Percentiles rank a stretch among this genome's conserved stretches.
These are phyloP conservation scores for Actenoides lindsayi DNA, from an alignment of 2,113 vertebrate species.

Conservation along the genomic window DNA sequence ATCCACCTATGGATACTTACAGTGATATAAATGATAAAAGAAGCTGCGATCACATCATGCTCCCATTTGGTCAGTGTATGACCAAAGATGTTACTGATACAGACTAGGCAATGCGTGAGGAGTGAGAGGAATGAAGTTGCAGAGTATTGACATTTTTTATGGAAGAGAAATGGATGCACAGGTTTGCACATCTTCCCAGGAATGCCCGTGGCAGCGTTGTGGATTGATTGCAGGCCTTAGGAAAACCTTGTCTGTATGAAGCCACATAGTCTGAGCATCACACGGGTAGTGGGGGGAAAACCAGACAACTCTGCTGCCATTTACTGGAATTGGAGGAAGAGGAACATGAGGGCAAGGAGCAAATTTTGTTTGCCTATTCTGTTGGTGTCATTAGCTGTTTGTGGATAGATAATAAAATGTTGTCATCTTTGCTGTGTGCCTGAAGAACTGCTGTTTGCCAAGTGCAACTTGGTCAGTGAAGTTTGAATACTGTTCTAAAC, in stretches of 20 bases:
- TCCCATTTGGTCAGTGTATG: not conserved
- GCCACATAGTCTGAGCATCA: not conserved
- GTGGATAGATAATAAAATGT: conserved; percentile 1
- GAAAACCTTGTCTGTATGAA: not conserved
- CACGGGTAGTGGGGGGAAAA: too few relatives aligned
- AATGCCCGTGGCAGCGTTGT: not conserved
- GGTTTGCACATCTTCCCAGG: not conserved
- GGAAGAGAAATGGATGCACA: not conserved
- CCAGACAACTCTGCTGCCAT: not conserved
- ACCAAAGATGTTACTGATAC: not conserved
- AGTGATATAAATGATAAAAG: conserved; percentile 37
- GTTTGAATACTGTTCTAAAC: not conserved
- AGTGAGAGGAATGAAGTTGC: not conserved
- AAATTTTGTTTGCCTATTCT: conserved; percentile 14
- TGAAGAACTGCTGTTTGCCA: conserved; percentile 7
- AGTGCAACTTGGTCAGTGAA: not conserved
- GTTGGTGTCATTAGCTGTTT: conserved; percentile 3
- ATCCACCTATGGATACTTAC: conserved; percentile 67
- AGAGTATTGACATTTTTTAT: not conserved
- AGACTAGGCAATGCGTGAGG: not conserved
- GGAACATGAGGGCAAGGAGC: not conserved
- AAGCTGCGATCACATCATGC: not conserved
- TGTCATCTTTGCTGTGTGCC: not conserved
- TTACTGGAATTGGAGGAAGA: not conserved
- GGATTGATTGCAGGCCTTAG: not conserved